Evolutionary conservation across 2,113 vertebrate genomes (phyloP).

Genomic region (Cyphomyrus plagiostoma): DNA sequence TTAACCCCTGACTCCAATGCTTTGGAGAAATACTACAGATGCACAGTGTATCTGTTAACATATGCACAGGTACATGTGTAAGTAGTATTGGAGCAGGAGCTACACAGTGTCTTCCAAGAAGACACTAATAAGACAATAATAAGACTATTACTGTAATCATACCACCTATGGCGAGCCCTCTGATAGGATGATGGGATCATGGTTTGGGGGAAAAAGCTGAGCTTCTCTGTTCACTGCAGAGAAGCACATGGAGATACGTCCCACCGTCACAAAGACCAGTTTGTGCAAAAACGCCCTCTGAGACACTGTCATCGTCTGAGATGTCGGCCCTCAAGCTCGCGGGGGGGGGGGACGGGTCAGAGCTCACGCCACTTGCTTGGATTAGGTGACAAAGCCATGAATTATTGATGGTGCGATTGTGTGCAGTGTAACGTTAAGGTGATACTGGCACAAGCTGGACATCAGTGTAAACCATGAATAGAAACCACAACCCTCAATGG

Average conservation of each 20-base stretch:
- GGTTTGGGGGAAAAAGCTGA: neutral
- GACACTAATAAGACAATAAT: neutral
- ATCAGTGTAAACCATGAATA: neutral
- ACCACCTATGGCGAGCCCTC: neutral
- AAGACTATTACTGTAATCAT: neutral
- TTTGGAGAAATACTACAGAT: neutral
- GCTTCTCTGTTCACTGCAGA: neutral
- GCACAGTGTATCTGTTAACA: neutral
- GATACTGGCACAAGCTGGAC: neutral
- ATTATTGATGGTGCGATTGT: slow-evolving; percentile 7
- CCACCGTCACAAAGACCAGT: neutral
- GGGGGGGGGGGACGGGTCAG: neutral
- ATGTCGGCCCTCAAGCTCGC: neutral
- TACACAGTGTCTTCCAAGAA: neutral
- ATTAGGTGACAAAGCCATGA: neutral
- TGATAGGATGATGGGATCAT: neutral
- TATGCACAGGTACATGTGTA: neutral
- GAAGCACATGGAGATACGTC: neutral
- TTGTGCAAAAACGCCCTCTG: neutral
- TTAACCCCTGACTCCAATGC: neutral
- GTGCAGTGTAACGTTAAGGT: neutral
- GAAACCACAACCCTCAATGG: neutral
- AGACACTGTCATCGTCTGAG: neutral
- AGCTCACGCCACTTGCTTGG: neutral
- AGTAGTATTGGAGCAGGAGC: neutral